These are phyloP conservation scores for Diarsia rubi DNA, from an alignment of 2,888 invertebrate genomes.

Conservation along the genomic window DNA sequence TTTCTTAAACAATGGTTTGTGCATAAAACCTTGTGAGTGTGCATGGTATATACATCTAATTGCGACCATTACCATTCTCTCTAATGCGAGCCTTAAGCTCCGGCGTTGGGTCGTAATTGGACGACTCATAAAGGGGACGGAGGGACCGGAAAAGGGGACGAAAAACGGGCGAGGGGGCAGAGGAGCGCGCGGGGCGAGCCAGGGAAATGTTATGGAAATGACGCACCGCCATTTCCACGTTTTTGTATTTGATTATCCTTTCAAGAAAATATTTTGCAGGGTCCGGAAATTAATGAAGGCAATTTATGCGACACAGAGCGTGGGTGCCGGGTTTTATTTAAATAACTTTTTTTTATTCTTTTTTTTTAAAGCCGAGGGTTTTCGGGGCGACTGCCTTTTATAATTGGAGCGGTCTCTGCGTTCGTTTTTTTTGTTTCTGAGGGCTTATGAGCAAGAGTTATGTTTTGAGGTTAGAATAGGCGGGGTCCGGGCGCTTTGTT, in stretches of 20 bases:
- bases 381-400: constrained; percentile 85
- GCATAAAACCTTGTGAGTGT: constrained; percentile 53
- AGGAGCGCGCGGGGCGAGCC: constrained; percentile 61
- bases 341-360: constrained; percentile 84
- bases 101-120: constrained; percentile 87
- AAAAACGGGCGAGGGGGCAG: constrained; percentile 77
- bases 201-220: constrained; percentile 89
- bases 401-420: constrained; percentile 85
- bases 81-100: constrained; percentile 89
- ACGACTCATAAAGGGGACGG: constrained; percentile 88
- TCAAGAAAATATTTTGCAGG: constrained; percentile 91
- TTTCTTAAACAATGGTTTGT: constrained; percentile 57
- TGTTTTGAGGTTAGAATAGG: constrained; percentile 85
- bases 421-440: constrained; percentile 77
- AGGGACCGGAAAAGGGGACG: constrained; percentile 86
- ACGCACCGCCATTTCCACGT: constrained; percentile 90
- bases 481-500: constrained; percentile 62
- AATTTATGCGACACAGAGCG: constrained; percentile 90
- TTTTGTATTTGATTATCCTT: constrained; percentile 91
- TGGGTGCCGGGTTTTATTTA: constrained; percentile 88
- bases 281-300: constrained; percentile 90
- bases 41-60: constrained; percentile 73
- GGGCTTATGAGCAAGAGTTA: constrained; percentile 83
- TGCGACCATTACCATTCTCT: constrained; percentile 77
- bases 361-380: constrained; percentile 82